Percentiles rank a stretch among this genome's conserved stretches.
Evolutionary conservation across 2,888 invertebrate genomes (phyloP).

Genomic region (Polyommatus iphigenia): DNA sequence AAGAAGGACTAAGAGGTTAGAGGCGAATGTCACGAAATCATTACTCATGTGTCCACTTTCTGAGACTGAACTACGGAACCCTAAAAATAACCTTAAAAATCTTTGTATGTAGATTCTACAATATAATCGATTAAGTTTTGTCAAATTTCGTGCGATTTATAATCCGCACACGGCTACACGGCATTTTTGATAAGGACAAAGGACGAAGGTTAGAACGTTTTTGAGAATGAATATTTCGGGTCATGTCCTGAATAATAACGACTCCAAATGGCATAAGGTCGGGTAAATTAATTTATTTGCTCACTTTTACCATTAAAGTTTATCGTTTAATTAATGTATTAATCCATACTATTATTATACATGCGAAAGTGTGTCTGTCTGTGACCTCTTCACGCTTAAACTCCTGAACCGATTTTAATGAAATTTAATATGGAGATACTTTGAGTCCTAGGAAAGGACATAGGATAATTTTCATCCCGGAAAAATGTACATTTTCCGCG

Average conservation of each 20-base stretch:
- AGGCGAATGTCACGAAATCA: no score
- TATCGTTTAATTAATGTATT: not conserved
- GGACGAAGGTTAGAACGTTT: conserved; percentile 6
- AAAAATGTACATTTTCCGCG: no score
- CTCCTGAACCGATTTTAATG: no score
- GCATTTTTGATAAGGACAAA: conserved; percentile 5
- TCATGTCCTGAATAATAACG: not conserved
- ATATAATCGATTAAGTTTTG: not conserved
- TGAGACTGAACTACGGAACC: not conserved
- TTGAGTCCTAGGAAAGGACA: no score
- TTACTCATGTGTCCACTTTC: no score
- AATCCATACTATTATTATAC: not conserved
- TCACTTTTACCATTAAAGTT: not conserved
- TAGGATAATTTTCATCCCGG: no score
- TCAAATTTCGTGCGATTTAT: not conserved
- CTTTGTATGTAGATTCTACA: not conserved
- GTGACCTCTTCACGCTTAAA: no score
- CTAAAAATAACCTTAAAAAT: not conserved
- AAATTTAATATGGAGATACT: no score
- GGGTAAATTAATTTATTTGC: conserved; percentile 6
- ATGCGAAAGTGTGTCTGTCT: no score
- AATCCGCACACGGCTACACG: conserved; percentile 7
- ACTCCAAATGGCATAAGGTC: not conserved
- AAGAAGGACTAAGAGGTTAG: no score
- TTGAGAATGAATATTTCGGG: conserved; percentile 13